Conservation (phyloP, 2,797 vertebrate genomes). For the Tokudaia muenninki region DNA sequence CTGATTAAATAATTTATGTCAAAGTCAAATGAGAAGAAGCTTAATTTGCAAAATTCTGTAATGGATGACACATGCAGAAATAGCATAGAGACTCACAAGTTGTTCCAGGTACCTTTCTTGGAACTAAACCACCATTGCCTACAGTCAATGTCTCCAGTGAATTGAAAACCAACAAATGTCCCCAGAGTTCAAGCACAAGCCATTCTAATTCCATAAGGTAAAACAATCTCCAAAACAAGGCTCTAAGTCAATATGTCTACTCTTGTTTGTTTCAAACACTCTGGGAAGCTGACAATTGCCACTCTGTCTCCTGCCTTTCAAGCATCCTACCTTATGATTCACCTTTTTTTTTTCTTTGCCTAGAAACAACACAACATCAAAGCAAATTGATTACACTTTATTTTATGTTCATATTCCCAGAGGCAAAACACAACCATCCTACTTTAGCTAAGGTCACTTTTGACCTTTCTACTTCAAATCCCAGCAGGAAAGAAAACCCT, state of each 20-base stretch:
- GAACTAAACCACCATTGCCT: background rate
- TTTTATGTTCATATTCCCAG: background rate
- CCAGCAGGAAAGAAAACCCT: conserved; percentile 66
- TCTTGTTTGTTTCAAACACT: conserved; percentile 21
- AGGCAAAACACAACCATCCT: conserved; percentile 59
- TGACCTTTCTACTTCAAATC: conserved; percentile 68
- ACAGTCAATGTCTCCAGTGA: background rate
- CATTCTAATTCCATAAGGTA: background rate
- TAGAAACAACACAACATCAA: conserved; percentile 34
- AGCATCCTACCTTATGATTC: background rate
- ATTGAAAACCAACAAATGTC: background rate
- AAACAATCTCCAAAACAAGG: background rate
- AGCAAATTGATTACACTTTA: background rate
- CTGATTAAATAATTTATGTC: background rate
- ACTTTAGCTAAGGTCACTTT: conserved; percentile 63
- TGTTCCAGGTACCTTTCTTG: background rate
- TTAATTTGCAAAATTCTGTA: background rate
- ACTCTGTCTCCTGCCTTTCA: background rate
- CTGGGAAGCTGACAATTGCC: background rate
- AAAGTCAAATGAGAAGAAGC: background rate
- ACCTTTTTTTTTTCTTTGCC: background rate
- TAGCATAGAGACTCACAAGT: background rate
- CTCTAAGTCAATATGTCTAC: background rate
- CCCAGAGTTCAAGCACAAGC: background rate
- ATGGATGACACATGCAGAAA: background rate